Evolutionary conservation across 1,140 invertebrate species (phyloP), one percentile per base, ranked within the genome.

Genomic region (Papilio polytes): DNA sequence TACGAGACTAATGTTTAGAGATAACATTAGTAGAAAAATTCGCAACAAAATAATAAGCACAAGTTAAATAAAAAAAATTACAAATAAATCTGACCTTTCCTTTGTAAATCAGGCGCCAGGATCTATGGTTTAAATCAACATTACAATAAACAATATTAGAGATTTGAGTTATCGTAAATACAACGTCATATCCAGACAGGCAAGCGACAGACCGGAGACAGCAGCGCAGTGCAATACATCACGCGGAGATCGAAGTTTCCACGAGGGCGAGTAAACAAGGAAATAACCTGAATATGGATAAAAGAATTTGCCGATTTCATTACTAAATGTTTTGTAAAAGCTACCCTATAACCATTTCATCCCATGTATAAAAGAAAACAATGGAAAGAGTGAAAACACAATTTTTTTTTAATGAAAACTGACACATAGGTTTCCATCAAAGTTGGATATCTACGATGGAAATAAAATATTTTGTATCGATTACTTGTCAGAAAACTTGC

Each of bases 191-290:
- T 26, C 36, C 22, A 13, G 63, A 66, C 63, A 70, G 63, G 36
- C 63, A 70, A 70, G 31, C 26, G 63, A 70, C 26, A 70, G 26
- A 9, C n/a, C 7, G 20, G 63, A 13, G 63, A 31, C 22, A 31
- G 26, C 13, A 70, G 63, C 10, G 59, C 22, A 31, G 22, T 9
- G 63, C 63, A 70, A 70, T 70, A 26, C 10, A 70, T 70, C 26
- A 70, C 1, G 26, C 26, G 22, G 63, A 70, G 26, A 70, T 70
- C 63, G 63, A 70, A 70, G 63, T 70, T 15, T 31, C 12, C 22
- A 31, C 63, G 63, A 70, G 63, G 63, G 63, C 63, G 63, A 70
- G 63, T 70, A 70, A 70, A 70, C 63, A 70, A 70, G 63, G 63
- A 70, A 70, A 15, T 70, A 70, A 70, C 63, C 63, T 36, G 0